Evolutionary conservation across 2,113 vertebrate genomes (phyloP).

Genomic region (Macrotis lagotis): DNA sequence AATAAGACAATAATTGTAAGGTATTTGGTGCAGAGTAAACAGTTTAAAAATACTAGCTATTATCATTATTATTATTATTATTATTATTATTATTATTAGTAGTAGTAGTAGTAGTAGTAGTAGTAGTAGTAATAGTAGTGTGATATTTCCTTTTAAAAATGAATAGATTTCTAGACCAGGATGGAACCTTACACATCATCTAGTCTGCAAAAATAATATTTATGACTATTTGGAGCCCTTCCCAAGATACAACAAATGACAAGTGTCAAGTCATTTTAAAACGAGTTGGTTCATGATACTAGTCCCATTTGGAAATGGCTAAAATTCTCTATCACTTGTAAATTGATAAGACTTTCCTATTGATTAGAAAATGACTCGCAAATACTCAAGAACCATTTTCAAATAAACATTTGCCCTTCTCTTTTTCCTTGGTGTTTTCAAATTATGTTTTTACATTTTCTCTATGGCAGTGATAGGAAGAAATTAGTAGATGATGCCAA

Average conservation of each 20-base stretch:
- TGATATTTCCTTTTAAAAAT: not conserved
- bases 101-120: too few relatives aligned
- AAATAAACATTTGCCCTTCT: conserved; percentile 57
- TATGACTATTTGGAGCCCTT: not conserved
- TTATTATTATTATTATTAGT: too few relatives aligned
- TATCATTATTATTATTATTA: not conserved
- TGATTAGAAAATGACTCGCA: conserved; percentile 54
- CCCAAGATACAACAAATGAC: not conserved
- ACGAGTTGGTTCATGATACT: not conserved
- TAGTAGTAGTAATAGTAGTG: too few relatives aligned
- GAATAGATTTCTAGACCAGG: not conserved
- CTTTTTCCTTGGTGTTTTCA: conserved; percentile 34
- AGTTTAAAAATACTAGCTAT: not conserved
- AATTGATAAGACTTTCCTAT: conserved; percentile 65
- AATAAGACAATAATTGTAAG: not conserved
- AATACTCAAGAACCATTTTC: conserved; percentile 46
- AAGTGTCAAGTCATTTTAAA: not conserved
- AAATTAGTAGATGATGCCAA: conserved; percentile 19
- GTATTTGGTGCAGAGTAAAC: not conserved
- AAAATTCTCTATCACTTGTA: conserved; percentile 48
- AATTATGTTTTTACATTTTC: not conserved
- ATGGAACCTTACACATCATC: not conserved
- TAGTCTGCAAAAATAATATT: not conserved
- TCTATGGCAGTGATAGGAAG: not conserved
- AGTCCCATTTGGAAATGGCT: conserved; percentile 54